Evolutionary conservation across 2,797 vertebrate species (phyloP).

Genomic region (Aeoliscus strigatus): DNA sequence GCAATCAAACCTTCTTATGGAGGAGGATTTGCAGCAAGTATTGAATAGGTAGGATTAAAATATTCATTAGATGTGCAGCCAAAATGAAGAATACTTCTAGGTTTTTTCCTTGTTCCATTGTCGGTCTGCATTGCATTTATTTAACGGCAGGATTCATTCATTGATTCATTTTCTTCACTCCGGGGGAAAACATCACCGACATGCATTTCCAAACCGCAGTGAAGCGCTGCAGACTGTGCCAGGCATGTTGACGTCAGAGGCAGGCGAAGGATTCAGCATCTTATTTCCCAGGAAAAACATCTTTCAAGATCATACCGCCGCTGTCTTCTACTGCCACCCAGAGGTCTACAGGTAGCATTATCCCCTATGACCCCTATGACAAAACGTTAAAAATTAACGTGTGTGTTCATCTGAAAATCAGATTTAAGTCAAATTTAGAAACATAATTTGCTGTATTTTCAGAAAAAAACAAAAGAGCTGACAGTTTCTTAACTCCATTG

Average conservation of each 20-base stretch:
- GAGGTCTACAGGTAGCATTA: constrained; percentile 5
- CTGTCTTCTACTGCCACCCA: constrained; percentile 57
- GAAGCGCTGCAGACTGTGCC: constrained; percentile 18
- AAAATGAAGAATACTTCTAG: no score
- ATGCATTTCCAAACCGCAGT: constrained; percentile 39
- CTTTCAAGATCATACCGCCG: constrained; percentile 5
- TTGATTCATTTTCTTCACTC: constrained; percentile 13
- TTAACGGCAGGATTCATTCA: no score
- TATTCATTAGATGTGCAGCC: no score
- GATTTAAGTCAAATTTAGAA: no score
- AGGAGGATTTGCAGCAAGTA: constrained; percentile 19
- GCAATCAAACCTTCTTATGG: constrained; percentile 30
- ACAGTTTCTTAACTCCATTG: no score
- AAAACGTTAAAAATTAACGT: no score
- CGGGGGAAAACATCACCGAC: constrained; percentile 11
- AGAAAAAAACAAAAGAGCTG: no score
- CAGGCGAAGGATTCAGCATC: constrained; percentile 31
- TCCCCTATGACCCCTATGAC: no score
- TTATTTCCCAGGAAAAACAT: constrained; percentile 12
- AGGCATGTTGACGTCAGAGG: constrained; percentile 37
- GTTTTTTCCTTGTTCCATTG: no score
- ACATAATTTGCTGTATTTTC: no score
- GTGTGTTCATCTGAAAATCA: not conserved
- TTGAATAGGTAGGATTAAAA: constrained; percentile 16
- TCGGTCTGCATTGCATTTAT: no score